Percentiles rank a stretch among this genome's conserved stretches.
phyloP scores from a whole-genome alignment of 2,797 vertebrate genomes.

The Galago senegalensis region DNA sequence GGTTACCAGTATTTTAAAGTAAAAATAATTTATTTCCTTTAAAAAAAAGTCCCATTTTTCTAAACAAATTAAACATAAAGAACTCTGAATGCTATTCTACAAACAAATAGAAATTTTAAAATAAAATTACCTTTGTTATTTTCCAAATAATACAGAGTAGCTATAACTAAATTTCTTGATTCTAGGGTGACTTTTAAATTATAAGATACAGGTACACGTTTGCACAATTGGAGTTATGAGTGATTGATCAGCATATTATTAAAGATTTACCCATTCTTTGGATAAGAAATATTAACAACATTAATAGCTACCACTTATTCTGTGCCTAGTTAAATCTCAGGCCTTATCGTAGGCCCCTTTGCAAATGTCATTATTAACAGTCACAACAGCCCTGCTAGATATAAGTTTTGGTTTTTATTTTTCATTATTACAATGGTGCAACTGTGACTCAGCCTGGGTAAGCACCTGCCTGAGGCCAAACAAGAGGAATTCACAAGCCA shows the following conservation, averaged over 20 bases:
- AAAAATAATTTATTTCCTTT: conserved; percentile 47
- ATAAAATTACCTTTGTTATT: neutral
- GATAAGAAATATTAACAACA: conserved; percentile 70
- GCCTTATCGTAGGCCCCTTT: conserved; percentile 5
- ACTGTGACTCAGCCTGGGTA: conserved; percentile 9
- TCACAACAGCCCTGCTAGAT: conserved; percentile 32
- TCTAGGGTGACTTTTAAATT: conserved; percentile 46
- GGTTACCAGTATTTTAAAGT: conserved; percentile 5
- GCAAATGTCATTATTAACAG: conserved; percentile 61
- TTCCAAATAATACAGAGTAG: neutral
- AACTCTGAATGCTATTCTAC: neutral
- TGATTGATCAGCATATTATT: conserved; percentile 64
- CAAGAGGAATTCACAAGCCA: neutral
- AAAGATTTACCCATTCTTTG: conserved; percentile 64
- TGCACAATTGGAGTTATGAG: conserved; percentile 57
- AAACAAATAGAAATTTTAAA: conserved; percentile 19
- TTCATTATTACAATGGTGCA: conserved; percentile 50
- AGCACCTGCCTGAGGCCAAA: conserved; percentile 36
- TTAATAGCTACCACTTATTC: conserved; percentile 66
- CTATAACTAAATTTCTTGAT: conserved; percentile 37
- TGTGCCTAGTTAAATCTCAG: conserved; percentile 41
- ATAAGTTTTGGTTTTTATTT: neutral
- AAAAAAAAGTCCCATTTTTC: neutral
- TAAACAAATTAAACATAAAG: neutral
- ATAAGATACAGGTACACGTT: conserved; percentile 52